A percentile compares a stretch with the other conserved stretches of the same genome.
phyloP scores from a whole-genome alignment of 2,888 invertebrate species.

The Drosophila leonis region DNA sequence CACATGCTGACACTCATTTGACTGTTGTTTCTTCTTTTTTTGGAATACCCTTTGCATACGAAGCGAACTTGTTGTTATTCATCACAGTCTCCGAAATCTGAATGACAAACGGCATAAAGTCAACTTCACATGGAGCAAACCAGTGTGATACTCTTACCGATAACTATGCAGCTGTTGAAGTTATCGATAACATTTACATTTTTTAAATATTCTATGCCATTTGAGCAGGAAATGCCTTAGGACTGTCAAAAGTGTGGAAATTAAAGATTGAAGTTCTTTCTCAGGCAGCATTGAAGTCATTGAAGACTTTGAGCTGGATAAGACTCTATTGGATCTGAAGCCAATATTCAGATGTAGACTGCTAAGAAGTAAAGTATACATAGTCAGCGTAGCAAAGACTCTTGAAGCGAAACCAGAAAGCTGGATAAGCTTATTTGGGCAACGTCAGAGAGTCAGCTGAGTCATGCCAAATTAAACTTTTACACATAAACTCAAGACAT shows the following conservation, averaged over 20 bases:
- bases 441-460: not conserved
- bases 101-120: constrained; percentile 1
- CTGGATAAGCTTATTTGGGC: no score
- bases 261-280: not conserved
- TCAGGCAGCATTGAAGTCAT: not conserved
- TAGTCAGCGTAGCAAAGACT: no score
- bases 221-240: not conserved
- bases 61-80: constrained; percentile 6
- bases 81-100: not conserved
- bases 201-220: not conserved
- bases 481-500: not conserved
- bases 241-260: not conserved
- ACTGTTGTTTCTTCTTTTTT: constrained; percentile 7
- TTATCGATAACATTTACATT: not conserved
- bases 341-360: no score
- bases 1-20: constrained; percentile 37
- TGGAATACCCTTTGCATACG: constrained; percentile 12
- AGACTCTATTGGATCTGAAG: no score
- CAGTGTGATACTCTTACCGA: not conserved
- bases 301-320: not conserved
- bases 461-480: not conserved
- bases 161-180: not conserved
- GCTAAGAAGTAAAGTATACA: no score
- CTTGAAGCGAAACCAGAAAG: no score
- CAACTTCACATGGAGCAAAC: not conserved